phyloP scores from a whole-genome alignment of 92 coral and sea anemone genomes.

The Phenganax stokvisi region DNA sequence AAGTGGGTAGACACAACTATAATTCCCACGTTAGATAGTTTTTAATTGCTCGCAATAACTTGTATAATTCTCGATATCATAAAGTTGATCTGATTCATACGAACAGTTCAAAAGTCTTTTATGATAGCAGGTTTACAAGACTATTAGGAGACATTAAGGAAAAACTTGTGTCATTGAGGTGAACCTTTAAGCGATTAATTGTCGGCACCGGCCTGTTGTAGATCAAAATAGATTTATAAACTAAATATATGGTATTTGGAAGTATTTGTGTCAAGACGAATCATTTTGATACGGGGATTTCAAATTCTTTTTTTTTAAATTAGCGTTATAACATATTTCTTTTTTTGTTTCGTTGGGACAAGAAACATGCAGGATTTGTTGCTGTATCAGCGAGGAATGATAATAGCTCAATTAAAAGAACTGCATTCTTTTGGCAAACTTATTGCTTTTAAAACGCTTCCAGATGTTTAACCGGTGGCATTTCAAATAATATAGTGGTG shows the following conservation, averaged over 20 bases:
- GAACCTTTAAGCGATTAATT: slow-evolving; percentile 32
- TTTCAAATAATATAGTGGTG: neutral
- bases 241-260: neutral
- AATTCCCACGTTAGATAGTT: neutral
- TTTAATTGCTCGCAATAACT: too few species aligned
- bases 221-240: neutral
- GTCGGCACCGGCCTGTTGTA: slow-evolving; percentile 24
- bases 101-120: neutral
- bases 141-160: slow-evolving; percentile 6
- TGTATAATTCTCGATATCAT: too few species aligned
- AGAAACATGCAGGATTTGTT: neutral
- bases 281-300: neutral
- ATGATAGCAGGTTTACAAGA: slow-evolving; percentile 15
- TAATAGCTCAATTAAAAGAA: slow-evolving; percentile 13
- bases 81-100: neutral
- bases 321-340: neutral
- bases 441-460: slow-evolving; percentile 31
- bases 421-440: slow-evolving; percentile 8
- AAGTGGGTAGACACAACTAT: neutral
- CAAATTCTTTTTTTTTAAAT: neutral
- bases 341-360: neutral
- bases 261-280: neutral
- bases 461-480: slow-evolving; percentile 13
- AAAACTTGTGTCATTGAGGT: neutral
- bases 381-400: neutral